phyloP scores from a whole-genome alignment of 1,140 invertebrate species.

The Homalodisca vitripennis region DNA sequence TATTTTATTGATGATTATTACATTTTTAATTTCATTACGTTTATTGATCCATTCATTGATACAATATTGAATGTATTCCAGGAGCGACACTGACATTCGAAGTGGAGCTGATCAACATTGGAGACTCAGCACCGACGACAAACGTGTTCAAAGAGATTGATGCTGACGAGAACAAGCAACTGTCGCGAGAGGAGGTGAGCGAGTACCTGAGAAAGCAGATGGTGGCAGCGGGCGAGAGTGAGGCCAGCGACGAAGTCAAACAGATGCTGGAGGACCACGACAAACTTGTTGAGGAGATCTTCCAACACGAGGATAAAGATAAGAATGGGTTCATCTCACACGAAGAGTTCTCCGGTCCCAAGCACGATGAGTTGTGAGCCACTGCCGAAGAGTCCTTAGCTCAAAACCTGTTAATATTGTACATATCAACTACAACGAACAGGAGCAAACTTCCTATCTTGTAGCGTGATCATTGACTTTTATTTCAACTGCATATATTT shows the following conservation, averaged over 20 bases:
- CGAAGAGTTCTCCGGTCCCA: slow-evolving; percentile 94
- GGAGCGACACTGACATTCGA: slow-evolving; percentile 88
- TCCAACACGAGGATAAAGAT: slow-evolving; percentile 95
- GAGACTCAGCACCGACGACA: slow-evolving; percentile 78
- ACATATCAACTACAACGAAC: slow-evolving; percentile 1
- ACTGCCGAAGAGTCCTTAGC: not conserved
- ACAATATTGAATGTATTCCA: slow-evolving; percentile 51
- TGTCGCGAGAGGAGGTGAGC: slow-evolving; percentile 92
- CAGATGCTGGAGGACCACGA: slow-evolving; percentile 88
- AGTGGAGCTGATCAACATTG: slow-evolving; percentile 89
- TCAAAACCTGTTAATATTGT: slow-evolving; percentile 9
- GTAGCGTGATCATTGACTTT: too few relatives aligned
- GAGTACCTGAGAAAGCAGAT: slow-evolving; percentile 90
- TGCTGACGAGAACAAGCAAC: slow-evolving; percentile 79
- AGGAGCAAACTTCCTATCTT: not conserved
- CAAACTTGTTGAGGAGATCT: slow-evolving; percentile 93
- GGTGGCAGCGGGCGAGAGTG: slow-evolving; percentile 64
- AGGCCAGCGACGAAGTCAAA: slow-evolving; percentile 67
- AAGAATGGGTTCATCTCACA: slow-evolving; percentile 94
- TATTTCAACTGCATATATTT: too few relatives aligned
- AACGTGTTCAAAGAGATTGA: slow-evolving; percentile 98
- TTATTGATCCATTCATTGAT: too few relatives aligned
- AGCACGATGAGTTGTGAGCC: slow-evolving; percentile 91
- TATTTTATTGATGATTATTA: too few relatives aligned
- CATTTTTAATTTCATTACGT: too few relatives aligned